Evolutionary conservation across 2,797 vertebrate genomes (phyloP).

Genomic region (Margarornis squamiger): DNA sequence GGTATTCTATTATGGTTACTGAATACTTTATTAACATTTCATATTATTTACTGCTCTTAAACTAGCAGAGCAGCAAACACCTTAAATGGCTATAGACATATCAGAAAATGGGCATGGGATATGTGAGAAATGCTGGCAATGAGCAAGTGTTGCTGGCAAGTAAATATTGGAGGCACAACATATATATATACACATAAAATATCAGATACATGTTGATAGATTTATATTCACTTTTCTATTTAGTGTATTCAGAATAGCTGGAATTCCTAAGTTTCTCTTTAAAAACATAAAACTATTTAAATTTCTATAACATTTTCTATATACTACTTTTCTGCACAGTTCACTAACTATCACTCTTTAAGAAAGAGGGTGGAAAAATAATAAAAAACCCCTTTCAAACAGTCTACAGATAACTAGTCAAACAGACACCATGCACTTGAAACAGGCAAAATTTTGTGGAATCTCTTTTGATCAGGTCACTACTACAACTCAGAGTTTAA

Average conservation of each 20-base stretch:
- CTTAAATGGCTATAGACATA: not conserved
- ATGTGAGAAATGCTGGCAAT: not conserved
- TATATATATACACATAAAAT: not conserved
- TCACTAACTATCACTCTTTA: not conserved
- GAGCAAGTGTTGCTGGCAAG: not conserved
- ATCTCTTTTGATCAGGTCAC: slow-evolving; percentile 13
- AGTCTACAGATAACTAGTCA: slow-evolving; percentile 30
- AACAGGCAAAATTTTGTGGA: not conserved
- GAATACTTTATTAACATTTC: not conserved
- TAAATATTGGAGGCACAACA: not conserved
- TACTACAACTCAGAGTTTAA: not conserved
- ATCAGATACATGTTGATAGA: not conserved
- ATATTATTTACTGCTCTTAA: not conserved
- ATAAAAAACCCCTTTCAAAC: not conserved
- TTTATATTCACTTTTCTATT: slow-evolving; percentile 29
- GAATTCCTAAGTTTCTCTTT: not conserved
- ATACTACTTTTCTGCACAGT: not conserved
- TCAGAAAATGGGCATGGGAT: not conserved
- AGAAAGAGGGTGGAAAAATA: rapidly evolving
- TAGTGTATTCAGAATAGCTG: not conserved
- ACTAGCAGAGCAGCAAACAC: not conserved
- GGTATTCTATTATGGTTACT: not conserved
- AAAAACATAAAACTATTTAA: slow-evolving; percentile 9
- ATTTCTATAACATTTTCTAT: not conserved
- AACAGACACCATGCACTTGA: slow-evolving; percentile 1